Evolutionary conservation across 2,888 invertebrate species (phyloP), one percentile per base, ranked within the genome.

Genomic region (Dryobotodes eremita): DNA sequence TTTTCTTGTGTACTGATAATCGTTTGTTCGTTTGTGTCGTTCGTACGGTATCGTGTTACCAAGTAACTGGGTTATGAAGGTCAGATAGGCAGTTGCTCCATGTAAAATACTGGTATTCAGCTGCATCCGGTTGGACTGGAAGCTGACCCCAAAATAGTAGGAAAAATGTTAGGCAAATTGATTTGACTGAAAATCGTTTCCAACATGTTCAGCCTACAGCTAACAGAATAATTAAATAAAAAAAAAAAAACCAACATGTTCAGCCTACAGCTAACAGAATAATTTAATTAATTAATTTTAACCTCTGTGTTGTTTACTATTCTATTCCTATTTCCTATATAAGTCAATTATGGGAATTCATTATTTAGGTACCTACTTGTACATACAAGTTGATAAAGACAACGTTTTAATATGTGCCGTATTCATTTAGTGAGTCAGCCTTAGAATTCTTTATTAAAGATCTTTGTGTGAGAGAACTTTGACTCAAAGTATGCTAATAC

Each of bases 401-500:
- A 13, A 23, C 31, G 13, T 50, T 59, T 59, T 26, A 68, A 20
- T 20, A 42, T 68, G 8, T 13, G 13, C 13, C 13, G 50, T 10
- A 15, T n/a, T n/a, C 17, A 55, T 70, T 17, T 17, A 36, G 17
- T 70, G 69, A 70, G 53, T 70, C 53, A 70, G 17, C 3, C 0
- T 55, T 55, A 17, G 6, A 55, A 55, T 53, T 55, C 36, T 69
- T 36, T 53, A 55, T 10, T 36, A 48, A 23, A 69, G 1, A 53
- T 10, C 1, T 69, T n/a, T n/a, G 53, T 68, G 50, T 36, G 36
- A 55, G 23, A 55, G 36, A 70, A 17, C 36, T 36, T 55, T 55
- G 50, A 66, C 66, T 66, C 46, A 66, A 46, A 48, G 46, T 66
- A 46, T 26, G 66, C 66, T 20, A 48, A 69, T 53, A 53, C 20